These are phyloP conservation scores for Dallia pectoralis DNA, from an alignment of 2,797 vertebrate genomes.

Conservation along the genomic window DNA sequence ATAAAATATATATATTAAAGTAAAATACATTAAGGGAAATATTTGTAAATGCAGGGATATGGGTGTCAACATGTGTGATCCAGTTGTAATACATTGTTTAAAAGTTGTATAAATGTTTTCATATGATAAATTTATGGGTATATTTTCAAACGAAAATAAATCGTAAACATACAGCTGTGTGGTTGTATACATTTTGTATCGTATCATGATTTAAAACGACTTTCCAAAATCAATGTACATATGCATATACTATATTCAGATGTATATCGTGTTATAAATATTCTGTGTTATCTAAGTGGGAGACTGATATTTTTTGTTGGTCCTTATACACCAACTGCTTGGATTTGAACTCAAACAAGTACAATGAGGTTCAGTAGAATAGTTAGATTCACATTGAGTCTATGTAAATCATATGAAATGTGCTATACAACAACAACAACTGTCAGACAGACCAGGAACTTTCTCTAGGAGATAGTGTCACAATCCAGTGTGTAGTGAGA, in stretches of 20 bases:
- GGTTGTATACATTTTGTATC: background rate
- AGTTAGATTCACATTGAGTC: too few species aligned
- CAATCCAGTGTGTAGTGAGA: too few species aligned
- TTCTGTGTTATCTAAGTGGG: too few species aligned
- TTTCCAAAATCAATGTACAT: background rate
- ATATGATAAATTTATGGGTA: conserved; percentile 81
- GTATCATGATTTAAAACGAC: background rate
- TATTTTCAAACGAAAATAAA: conserved; percentile 85
- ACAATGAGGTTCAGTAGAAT: too few species aligned
- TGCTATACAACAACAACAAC: too few species aligned
- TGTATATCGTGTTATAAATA: background rate
- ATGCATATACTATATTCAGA: too few species aligned
- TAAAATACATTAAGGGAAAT: conserved; percentile 62
- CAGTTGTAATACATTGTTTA: conserved; percentile 79
- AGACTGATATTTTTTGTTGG: too few species aligned
- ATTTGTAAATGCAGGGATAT: conserved; percentile 72
- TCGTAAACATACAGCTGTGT: conserved; percentile 71
- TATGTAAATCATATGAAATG: too few species aligned
- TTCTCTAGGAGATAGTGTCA: too few species aligned
- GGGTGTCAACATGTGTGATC: conserved; percentile 72
- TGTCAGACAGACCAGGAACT: too few species aligned
- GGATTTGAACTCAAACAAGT: too few species aligned
- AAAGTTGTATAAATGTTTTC: conserved; percentile 82
- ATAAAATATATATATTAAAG: conserved; percentile 30
- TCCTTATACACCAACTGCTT: too few species aligned